Conservation (phyloP, 2,113 vertebrate species). For the Rafetus swinhoei region DNA sequence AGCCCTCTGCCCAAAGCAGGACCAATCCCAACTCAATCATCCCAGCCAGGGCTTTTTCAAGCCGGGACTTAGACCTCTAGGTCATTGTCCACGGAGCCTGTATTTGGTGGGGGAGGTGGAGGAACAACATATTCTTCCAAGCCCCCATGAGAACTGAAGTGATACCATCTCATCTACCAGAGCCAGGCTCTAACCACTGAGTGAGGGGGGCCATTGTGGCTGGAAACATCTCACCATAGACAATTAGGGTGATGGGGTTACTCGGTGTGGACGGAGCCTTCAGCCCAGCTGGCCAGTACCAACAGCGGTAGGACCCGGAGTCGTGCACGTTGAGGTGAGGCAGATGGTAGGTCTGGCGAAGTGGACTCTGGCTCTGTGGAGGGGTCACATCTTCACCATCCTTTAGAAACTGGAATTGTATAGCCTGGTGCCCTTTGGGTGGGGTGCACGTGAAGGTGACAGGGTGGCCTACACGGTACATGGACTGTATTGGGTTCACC, state of each 20-base stretch:
- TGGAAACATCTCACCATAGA: not conserved
- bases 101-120: not conserved
- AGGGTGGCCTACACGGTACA: not conserved
- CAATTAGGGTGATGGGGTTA: not conserved
- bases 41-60: too few relatives aligned
- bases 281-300: not conserved
- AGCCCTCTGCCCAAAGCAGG: too few relatives aligned
- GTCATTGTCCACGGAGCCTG: not conserved
- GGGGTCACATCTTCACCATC: not conserved
- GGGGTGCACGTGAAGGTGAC: not conserved
- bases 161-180: not conserved
- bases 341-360: not conserved
- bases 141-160: not conserved
- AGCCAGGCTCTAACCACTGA: not conserved
- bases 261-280: not conserved
- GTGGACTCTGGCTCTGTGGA: not conserved
- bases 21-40: too few relatives aligned
- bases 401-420: not conserved
- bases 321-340: not conserved
- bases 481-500: not conserved
- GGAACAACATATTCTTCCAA: not conserved
- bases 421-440: not conserved
- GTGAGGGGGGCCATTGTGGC: not conserved
- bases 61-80: too few relatives aligned
- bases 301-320: not conserved